Base-by-base conservation (phyloP, 2,113 vertebrate genomes). In the Siniperca knerii region DNA sequence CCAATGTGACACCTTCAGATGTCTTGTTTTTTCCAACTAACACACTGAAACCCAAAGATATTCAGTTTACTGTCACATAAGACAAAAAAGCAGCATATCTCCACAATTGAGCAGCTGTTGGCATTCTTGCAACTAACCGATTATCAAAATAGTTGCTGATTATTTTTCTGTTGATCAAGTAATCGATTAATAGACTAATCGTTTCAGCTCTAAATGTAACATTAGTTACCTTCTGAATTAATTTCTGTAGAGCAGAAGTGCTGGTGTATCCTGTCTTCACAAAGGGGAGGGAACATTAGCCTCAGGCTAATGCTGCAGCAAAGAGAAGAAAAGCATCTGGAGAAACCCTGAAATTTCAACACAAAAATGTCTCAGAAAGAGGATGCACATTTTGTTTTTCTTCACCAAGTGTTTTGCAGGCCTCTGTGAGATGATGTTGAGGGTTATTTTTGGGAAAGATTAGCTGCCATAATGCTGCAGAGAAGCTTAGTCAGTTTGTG, bases 361-460 rank as follows among this genome's bases (percentile, higher is more conserved):
- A 37, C 12, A 61, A n/a, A 82, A 76, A 68, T 70, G 23, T 79
- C 29, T 65, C 40, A 35, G 44, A 57, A 29, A 67, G n/a, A 81
- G 20, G 61, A 79, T 33, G 48, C 69, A 48, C 57, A 67, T 70
- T 60, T 69, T 42, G 40, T 64, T 20, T 18, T 21, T 65, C 62
- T 48, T 64, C 16, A 46, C 37, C 54, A 23, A 78, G 40, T 71
- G 16, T 79, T 85, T 68, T 65, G 11, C 46, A 25, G 55, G 42
- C 66, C 25, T 74, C 25, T 72, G 50, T 0, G 37, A 76, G 71
- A 71, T 74, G 66, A 79, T 76, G 70, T 40, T 65, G 48, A 25
- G 40, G 65, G 61, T 68, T 87, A 80, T 89, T 89, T 86, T 83
- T 33, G 68, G 72, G 81, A 81, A 78, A 83, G 85, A 90, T 91